These are phyloP conservation scores for Calycopis cecrops DNA, from an alignment of 1,140 invertebrate species.

Conservation along the genomic window DNA sequence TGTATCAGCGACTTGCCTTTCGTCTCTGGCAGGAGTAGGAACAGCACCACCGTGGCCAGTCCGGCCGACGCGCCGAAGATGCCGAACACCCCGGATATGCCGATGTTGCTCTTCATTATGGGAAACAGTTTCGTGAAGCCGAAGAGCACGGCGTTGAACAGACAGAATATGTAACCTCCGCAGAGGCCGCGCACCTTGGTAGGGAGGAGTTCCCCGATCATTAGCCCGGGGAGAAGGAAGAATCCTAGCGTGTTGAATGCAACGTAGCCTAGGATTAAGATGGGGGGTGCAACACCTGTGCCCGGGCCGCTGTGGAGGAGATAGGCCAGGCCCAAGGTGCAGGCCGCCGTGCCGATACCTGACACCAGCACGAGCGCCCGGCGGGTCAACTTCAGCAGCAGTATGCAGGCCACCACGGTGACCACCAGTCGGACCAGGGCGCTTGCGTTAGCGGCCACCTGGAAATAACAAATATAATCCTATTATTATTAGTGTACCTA, in stretches of 20 bases:
- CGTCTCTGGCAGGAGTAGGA: constrained; percentile 87
- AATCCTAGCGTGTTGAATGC: constrained; percentile 83
- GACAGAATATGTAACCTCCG: constrained; percentile 81
- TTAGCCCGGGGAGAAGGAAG: constrained; percentile 81
- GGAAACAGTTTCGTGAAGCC: constrained; percentile 85
- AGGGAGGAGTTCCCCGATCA: constrained; percentile 83
- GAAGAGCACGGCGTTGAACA: constrained; percentile 81
- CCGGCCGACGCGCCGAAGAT: constrained; percentile 82
- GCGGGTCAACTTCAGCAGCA: constrained; percentile 78
- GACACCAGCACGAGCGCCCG: constrained; percentile 79
- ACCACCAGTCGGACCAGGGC: constrained; percentile 79
- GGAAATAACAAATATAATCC: constrained; percentile 19
- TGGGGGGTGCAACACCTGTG: constrained; percentile 64
- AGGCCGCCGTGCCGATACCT: constrained; percentile 77
- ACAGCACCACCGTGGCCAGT: constrained; percentile 81
- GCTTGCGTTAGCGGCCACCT: constrained; percentile 79
- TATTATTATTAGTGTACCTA: too few species aligned
- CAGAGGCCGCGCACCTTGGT: constrained; percentile 79
- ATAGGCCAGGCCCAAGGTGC: constrained; percentile 76
- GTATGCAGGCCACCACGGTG: constrained; percentile 78
- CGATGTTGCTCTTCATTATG: constrained; percentile 74
- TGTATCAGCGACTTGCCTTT: constrained; percentile 86
- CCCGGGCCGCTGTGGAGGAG: constrained; percentile 69
- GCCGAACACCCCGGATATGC: constrained; percentile 79
- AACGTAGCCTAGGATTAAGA: constrained; percentile 79